These are phyloP conservation scores for Scaptomyza tumidula DNA, from an alignment of 2,888 invertebrate genomes.

Conservation along the genomic window DNA sequence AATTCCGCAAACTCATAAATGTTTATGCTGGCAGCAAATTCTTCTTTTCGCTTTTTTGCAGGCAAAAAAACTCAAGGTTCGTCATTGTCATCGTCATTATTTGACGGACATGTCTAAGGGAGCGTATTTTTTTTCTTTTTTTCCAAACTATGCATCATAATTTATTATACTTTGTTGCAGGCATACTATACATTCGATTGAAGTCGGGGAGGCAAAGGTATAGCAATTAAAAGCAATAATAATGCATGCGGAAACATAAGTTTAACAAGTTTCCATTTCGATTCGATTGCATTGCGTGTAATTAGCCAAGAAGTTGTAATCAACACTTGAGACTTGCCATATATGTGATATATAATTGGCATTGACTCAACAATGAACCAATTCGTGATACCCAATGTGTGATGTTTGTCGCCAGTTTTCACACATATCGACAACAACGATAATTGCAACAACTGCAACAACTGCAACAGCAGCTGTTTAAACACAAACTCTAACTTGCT, in stretches of 20 bases:
- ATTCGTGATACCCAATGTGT: no score
- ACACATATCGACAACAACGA: no score
- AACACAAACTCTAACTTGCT: no score
- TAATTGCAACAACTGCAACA: no score
- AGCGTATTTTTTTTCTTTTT: neutral
- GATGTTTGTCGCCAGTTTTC: no score
- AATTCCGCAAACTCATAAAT: conserved; percentile 78
- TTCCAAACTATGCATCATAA: conserved; percentile 34
- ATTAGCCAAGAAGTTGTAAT: conserved; percentile 61
- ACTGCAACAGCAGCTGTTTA: no score
- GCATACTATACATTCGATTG: conserved; percentile 12
- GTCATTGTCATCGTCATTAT: conserved; percentile 60
- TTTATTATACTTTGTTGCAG: conserved; percentile 8
- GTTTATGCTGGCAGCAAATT: conserved; percentile 49
- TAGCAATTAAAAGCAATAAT: conserved; percentile 18
- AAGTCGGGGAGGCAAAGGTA: neutral
- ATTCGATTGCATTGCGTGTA: conserved; percentile 60
- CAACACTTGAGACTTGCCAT: neutral
- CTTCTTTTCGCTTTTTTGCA: neutral
- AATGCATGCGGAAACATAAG: no score
- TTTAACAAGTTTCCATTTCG: conserved; percentile 3
- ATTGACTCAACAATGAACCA: no score
- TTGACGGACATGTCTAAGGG: conserved; percentile 53
- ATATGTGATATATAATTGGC: no score
- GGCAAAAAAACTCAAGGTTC: conserved; percentile 44